Conservation (phyloP, 2,113 vertebrate genomes). For the Crotophaga sulcirostris region DNA sequence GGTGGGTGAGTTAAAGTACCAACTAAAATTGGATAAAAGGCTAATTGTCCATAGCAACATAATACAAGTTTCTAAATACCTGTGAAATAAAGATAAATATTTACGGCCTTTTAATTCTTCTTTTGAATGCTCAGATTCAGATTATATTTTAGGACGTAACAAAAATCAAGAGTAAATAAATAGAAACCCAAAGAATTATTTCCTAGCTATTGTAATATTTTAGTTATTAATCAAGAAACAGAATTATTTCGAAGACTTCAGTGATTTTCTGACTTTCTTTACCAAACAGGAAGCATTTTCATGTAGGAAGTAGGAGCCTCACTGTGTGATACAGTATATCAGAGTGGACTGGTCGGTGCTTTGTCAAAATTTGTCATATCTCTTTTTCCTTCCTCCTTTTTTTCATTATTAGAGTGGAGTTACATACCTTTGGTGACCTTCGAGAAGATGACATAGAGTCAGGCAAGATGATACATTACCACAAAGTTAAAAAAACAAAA, state of each 20-base stretch:
- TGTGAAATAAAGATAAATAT: slow-evolving; percentile 76
- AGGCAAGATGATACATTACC: slow-evolving; percentile 76
- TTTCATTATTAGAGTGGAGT: slow-evolving; percentile 35
- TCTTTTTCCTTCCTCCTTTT: slow-evolving; percentile 47
- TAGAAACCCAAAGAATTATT: not conserved
- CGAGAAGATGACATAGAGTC: slow-evolving; percentile 69
- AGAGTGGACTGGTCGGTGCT: not conserved
- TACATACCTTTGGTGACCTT: slow-evolving; percentile 72
- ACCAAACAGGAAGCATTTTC: not conserved
- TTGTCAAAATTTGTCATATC: slow-evolving; percentile 47
- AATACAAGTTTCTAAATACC: slow-evolving; percentile 74
- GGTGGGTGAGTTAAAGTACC: slow-evolving; percentile 75
- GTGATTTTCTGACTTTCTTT: slow-evolving; percentile 2
- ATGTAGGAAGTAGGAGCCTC: not conserved
- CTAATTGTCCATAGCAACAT: slow-evolving; percentile 81
- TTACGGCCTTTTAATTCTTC: not conserved
- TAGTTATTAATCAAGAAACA: not conserved
- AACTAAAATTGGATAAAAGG: slow-evolving; percentile 81
- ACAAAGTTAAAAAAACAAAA: slow-evolving; percentile 66
- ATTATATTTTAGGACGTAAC: slow-evolving; percentile 15
- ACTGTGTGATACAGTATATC: not conserved
- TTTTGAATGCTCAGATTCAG: not conserved
- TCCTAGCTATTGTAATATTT: not conserved
- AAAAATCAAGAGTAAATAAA: not conserved
- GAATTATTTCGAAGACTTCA: not conserved